Conservation (phyloP, 2,113 vertebrate species). For the Perognathus longimembris region DNA sequence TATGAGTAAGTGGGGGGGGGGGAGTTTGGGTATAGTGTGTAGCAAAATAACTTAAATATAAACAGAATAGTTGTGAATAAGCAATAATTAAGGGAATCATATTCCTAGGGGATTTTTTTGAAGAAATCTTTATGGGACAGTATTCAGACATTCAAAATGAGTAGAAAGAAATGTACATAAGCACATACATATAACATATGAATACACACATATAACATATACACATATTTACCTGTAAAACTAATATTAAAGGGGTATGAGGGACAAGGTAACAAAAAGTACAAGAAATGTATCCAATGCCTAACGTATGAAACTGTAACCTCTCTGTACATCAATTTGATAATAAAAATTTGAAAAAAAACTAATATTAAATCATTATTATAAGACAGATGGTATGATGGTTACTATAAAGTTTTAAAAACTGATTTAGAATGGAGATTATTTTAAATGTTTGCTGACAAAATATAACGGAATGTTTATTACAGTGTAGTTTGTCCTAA, state of each 20-base stretch:
- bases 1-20: too few species aligned
- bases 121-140: too few species aligned
- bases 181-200: too few species aligned
- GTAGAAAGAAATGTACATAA: conserved; percentile 18
- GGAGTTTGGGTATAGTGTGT: too few species aligned
- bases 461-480: not conserved
- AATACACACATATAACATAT: too few species aligned
- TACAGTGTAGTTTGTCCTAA: not conserved
- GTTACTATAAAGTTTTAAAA: not conserved
- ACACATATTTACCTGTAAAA: not conserved
- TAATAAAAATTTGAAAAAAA: too few species aligned
- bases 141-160: not conserved
- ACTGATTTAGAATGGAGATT: not conserved
- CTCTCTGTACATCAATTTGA: too few species aligned
- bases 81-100: not conserved
- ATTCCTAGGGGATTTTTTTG: too few species aligned
- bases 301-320: too few species aligned
- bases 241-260: too few species aligned
- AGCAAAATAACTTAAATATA: not conserved
- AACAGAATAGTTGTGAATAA: not conserved
- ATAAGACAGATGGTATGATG: not conserved
- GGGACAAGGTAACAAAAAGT: too few species aligned
- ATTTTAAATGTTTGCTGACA: conserved; percentile 34
- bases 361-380: not conserved
- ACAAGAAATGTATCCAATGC: too few species aligned